Evolutionary conservation across 2,888 invertebrate genomes (phyloP), one percentile per base, ranked within the genome.

Genomic region (Ennomos quercinarius): DNA sequence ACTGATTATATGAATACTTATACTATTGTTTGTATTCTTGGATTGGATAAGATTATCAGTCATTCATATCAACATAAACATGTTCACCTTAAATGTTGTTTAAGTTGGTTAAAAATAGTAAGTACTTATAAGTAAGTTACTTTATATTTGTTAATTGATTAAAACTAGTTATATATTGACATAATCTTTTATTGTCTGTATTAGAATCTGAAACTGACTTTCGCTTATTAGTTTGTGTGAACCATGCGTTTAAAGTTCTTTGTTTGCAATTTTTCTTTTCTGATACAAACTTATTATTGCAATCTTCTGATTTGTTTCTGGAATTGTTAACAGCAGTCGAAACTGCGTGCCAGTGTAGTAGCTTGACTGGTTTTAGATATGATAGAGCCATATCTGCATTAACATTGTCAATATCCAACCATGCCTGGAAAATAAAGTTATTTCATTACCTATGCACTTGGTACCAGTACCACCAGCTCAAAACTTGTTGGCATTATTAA

Each of bases 271-370:
- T 77, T 67, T 85, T 87, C 47, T 83, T 79, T 54, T 80, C 76
- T 10, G 71, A 50, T 39, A 68, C 53, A 40, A 91, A 67, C 38
- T 89, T 93, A 68, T 93, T 94, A 71, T 94, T 94, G 67, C 95
- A 95, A 57, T 93, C 85, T 0, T 81, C 74, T 35, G 89, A 90
- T 83, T 97, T 96, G 77, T 96, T 94, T 57, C 94, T 91, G 0
- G 96, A 94, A 78, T 95, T 96, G 75, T 96, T 96, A 0, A 97
- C 97, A 44, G 89, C 73, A 43, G 93, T 94, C 1, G 96, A 94
- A 0, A 97, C 97, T 55, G 94, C 94, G 81, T 97, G 95, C 95
- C 95, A 96, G 27, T 86, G 79, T 36, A 97, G 72, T 17, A 87
- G 67, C 9, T 87, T 87, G 0, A 93, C 86, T 36, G 94, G 95